phyloP scores from a whole-genome alignment of 2,888 invertebrate genomes.

The Lasioglossum malachurum region DNA sequence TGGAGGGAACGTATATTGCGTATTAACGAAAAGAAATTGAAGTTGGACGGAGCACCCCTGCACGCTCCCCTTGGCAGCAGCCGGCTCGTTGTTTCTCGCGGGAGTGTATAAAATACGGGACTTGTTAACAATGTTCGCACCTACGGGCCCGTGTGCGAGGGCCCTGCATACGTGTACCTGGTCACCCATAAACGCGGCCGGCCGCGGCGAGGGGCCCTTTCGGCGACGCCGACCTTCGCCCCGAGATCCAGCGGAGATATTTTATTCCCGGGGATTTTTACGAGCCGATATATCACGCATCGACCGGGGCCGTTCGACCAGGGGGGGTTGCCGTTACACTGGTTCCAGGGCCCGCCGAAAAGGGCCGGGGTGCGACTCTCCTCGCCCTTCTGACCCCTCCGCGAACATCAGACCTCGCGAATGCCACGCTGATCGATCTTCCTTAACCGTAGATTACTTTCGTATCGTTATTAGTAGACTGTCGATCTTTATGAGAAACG shows the following conservation, averaged over 20 bases:
- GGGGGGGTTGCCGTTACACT: constrained; percentile 61
- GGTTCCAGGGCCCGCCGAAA: constrained; percentile 58
- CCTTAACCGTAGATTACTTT: constrained; percentile 11
- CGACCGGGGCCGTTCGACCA: constrained; percentile 72
- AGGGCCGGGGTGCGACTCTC: constrained; percentile 51
- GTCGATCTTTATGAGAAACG: neutral
- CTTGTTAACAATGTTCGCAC: constrained; percentile 85
- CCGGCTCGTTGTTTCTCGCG: constrained; percentile 67
- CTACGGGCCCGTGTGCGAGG: constrained; percentile 70
- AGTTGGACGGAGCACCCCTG: constrained; percentile 74
- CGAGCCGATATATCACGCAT: constrained; percentile 85
- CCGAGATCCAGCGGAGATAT: constrained; percentile 83
- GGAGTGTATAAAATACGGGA: constrained; percentile 82
- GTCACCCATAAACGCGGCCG: constrained; percentile 69
- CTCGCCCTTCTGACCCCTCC: constrained; percentile 37
- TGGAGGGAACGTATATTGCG: neutral
- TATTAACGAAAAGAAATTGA: neutral
- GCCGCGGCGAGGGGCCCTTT: constrained; percentile 77
- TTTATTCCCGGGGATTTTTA: constrained; percentile 84
- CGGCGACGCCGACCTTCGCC: constrained; percentile 84
- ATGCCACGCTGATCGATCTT: constrained; percentile 23
- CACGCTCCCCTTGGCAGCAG: constrained; percentile 45
- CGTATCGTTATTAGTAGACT: neutral
- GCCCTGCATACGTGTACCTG: constrained; percentile 62
- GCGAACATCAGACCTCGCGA: constrained; percentile 17